These are phyloP conservation scores for Tinea semifulvella DNA, from an alignment of 2,888 invertebrate species.

Conservation along the genomic window DNA sequence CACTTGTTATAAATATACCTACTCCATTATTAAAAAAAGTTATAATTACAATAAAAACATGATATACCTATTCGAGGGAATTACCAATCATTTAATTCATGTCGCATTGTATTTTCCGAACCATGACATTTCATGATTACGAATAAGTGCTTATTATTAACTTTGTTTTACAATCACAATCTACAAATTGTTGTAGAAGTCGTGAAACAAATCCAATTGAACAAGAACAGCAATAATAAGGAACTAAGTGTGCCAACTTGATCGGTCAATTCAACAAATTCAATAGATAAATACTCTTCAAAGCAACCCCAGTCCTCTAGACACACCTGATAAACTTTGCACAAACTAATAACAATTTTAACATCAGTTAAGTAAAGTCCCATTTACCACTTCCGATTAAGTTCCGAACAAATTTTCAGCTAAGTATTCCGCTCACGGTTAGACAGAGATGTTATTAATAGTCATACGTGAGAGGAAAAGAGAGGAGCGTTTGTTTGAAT, in stretches of 20 bases:
- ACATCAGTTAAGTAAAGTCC: slow-evolving; percentile 36
- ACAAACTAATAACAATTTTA: slow-evolving; percentile 40
- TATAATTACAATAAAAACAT: too few relatives aligned
- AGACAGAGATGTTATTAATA: slow-evolving; percentile 36
- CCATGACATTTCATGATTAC: neutral
- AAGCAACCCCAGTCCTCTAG: neutral
- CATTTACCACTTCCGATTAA: slow-evolving; percentile 30
- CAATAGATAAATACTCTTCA: slow-evolving; percentile 24
- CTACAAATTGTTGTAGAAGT: neutral
- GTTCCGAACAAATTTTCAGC: slow-evolving; percentile 29
- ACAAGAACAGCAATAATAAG: slow-evolving; percentile 3
- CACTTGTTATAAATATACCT: too few relatives aligned
- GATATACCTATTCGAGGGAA: too few relatives aligned
- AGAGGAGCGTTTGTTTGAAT: slow-evolving; percentile 29
- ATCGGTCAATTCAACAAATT: slow-evolving; percentile 16
- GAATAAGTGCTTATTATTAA: too few relatives aligned
- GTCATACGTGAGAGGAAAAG: slow-evolving; percentile 29
- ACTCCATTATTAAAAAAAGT: too few relatives aligned
- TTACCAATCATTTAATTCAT: too few relatives aligned
- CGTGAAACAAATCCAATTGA: slow-evolving; percentile 3
- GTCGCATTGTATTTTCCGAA: neutral
- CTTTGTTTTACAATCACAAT: neutral
- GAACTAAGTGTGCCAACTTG: neutral
- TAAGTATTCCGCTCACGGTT: slow-evolving; percentile 37
- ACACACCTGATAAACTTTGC: slow-evolving; percentile 16